Base-by-base conservation (phyloP, 2,113 vertebrate genomes). In the Sclerurus mexicanus region DNA sequence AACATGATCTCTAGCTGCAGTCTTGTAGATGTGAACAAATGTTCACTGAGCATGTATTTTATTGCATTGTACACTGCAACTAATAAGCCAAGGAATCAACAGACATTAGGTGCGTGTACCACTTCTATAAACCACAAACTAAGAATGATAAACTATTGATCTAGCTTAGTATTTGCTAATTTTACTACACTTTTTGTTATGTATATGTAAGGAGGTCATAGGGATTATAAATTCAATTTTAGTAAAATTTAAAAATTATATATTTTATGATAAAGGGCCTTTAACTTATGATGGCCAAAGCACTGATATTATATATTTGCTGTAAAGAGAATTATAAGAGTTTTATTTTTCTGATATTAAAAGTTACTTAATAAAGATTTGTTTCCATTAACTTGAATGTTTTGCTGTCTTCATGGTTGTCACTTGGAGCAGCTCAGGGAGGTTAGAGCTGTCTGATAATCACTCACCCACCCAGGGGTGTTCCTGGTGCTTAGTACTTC, bases 321-420 rank as follows among this genome's bases (percentile, higher is more conserved):
- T 99, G 99, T 99, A 99, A 99, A 99, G 99, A 99, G 98, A 99
- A 99, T 99, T 99, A 97, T 99, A 99, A 99, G 99, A 99, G 99
- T 99, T 99, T 99, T 99, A 99, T 99, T 99, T 99, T 99, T 99
- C 98, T 99, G 99, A 99, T 99, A 99, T 99, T 99, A 99, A 99
- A 98, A 99, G 98, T 99, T 99, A 98, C 99, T 99, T 99, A 99
- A 99, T 99, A 99, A 99, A 99, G 98, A 99, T 97, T 98, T 96
- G 98, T 99, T 99, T 99, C 98, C 98, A 98, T 99, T 99, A 99
- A 98, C 92, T 96, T 64, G 92, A 95, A 96, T 77, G 94, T 73
- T 73, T 89, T 84, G 76, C 60, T 97, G 62, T 93, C 93, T 97
- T 99, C 98, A 31, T 23, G 33, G 35, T 66, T 58, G 58, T 63